Evolutionary conservation across 1,140 invertebrate genomes (phyloP).

Genomic region (Drosophila tropicalis): DNA sequence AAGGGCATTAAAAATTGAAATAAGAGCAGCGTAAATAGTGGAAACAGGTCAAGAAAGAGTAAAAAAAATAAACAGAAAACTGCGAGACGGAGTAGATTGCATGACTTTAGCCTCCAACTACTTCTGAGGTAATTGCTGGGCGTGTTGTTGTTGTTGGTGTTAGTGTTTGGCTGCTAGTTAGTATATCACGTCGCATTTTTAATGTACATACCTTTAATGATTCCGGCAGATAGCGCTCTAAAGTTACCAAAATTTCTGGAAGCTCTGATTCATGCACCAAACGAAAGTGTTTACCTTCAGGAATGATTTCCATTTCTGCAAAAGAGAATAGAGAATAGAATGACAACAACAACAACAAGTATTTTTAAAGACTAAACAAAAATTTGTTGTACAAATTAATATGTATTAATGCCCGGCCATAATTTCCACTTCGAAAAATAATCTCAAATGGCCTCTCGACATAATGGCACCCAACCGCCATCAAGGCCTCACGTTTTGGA

Average conservation of each 20-base stretch:
- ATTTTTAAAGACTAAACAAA: background rate
- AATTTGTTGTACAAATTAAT: conserved; percentile 17
- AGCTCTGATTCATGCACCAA: conserved; percentile 91
- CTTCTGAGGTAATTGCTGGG: conserved; percentile 62
- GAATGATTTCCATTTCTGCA: conserved; percentile 90
- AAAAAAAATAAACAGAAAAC: conserved; percentile 12
- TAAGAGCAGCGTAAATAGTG: conserved; percentile 61
- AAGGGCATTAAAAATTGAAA: conserved; percentile 66
- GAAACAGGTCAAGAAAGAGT: conserved; percentile 71
- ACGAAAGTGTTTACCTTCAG: conserved; percentile 93
- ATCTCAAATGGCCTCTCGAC: conserved; percentile 20
- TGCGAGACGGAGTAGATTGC: conserved; percentile 52
- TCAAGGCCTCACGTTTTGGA: conserved; percentile 54
- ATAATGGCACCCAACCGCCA: conserved; percentile 20
- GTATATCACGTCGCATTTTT: background rate
- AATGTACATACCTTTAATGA: conserved; percentile 88
- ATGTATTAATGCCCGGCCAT: conserved; percentile 4
- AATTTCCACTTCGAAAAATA: conserved; percentile 26
- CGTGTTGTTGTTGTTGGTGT: conserved; percentile 23
- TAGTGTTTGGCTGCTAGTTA: background rate
- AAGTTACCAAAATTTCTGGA: conserved; percentile 89
- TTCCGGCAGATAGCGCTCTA: conserved; percentile 90
- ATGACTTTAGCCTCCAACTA: conserved; percentile 55
- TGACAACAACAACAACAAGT: background rate
- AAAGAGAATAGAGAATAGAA: conserved; percentile 52